Evolutionary conservation across 1,140 invertebrate species (phyloP), one percentile per base, ranked within the genome.

Genomic region (Pararge aegeria): DNA sequence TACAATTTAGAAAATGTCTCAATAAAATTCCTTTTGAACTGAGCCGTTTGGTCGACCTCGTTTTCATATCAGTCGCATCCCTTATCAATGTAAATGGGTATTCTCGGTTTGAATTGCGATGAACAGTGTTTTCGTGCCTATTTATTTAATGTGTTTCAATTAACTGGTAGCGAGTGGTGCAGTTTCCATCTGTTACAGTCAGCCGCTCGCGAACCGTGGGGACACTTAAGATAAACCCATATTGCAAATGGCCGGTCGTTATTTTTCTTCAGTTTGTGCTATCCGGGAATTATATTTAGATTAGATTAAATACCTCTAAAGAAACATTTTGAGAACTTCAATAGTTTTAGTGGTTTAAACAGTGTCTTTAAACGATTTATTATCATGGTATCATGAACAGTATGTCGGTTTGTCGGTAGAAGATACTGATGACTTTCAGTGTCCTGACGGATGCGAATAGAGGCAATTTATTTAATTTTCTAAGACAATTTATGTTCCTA

Each of bases 101-200:
- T 48, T 52, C 54, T 60, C 59, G 42, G 52, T 65, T 61, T 62
- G 57, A 70, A 68, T 73, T 62, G 64, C 72, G 72, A 73, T 73
- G 72, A 70, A 65, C 55, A 48, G 55, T 60, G 56, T 66, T 63
- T 74, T 61, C 49, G 60, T 70, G 59, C 57, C 63, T 72, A 72
- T 74, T 72, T 67, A 70, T 68, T 59, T 72, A 77, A 77, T 77
- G 68, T 34, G 7, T 66, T 68, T 68, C 69, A 72, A 77, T 77
- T 77, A 74, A 74, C 56, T 46, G 46, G 64, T 71, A 65, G 59
- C 67, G 42, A 44, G 48, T 49, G 34, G 49, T 38, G 70, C 61
- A 42, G 60, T 73, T 63, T 58, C 65, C 66, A 70, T 76, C 64
- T 73, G 68, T 76, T 66, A 69, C 21, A 40, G 57, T 62, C 61